Percentiles rank a stretch among this genome's conserved stretches.
Evolutionary conservation across 1,140 invertebrate genomes (phyloP).

Genomic region (Leptopilina clavipes): DNA sequence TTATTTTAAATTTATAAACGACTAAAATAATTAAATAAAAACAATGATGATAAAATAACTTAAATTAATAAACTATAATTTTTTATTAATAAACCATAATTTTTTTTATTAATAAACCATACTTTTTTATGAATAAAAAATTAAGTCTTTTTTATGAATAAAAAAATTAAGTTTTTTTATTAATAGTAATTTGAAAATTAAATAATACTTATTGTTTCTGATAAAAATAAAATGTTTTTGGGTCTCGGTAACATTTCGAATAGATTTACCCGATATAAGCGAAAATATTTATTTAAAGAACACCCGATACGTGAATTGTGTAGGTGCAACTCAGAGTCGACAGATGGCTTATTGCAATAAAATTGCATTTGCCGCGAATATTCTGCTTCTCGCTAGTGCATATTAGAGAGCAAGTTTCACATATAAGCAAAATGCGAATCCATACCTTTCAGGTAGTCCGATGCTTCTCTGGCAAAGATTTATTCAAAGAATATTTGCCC

Average conservation of each 20-base stretch:
- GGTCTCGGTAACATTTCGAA: not conserved
- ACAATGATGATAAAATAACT: too few relatives aligned
- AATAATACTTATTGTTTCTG: too few relatives aligned
- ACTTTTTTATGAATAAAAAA: too few relatives aligned
- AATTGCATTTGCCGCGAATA: slow-evolving; percentile 32
- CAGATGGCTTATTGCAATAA: slow-evolving; percentile 47
- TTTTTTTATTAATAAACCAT: too few relatives aligned
- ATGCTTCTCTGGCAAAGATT: slow-evolving; percentile 59
- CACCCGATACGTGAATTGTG: slow-evolving; percentile 22
- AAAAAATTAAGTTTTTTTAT: too few relatives aligned
- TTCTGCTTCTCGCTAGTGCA: slow-evolving; percentile 44
- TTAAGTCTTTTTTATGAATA: too few relatives aligned
- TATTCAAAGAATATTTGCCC: slow-evolving; percentile 56
- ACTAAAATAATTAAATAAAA: too few relatives aligned
- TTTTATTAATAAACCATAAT: too few relatives aligned
- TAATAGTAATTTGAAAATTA: too few relatives aligned
- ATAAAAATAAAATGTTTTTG: not conserved
- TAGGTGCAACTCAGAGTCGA: slow-evolving; percentile 39
- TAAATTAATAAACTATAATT: too few relatives aligned
- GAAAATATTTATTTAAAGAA: slow-evolving; percentile 1
- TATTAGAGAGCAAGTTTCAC: not conserved
- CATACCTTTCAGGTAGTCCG: slow-evolving; percentile 53
- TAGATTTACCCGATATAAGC: not conserved
- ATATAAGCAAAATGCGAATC: slow-evolving; percentile 48
- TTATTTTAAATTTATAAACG: too few relatives aligned